phyloP scores from a whole-genome alignment of 2,797 vertebrate species.

The Eurystomus glaucurus region DNA sequence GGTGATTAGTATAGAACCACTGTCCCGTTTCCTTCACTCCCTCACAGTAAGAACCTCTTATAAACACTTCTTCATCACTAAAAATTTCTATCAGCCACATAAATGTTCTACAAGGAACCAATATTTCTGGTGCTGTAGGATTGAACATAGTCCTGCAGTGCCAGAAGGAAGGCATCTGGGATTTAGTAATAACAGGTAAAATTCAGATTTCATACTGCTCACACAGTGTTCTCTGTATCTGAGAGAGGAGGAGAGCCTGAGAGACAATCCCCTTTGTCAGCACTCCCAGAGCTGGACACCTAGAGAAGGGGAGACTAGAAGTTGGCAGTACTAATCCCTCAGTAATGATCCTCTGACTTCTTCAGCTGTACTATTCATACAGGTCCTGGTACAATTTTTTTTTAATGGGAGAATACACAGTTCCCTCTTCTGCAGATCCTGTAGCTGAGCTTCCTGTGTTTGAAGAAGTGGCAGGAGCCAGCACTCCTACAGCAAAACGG shows the following conservation, averaged over 20 bases:
- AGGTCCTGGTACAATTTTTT: background rate
- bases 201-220: background rate
- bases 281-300: background rate
- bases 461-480: background rate
- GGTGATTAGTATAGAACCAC: background rate
- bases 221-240: accelerated
- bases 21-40: background rate
- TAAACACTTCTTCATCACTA: accelerated
- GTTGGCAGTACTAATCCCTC: background rate
- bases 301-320: background rate
- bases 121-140: background rate
- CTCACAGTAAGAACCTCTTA: background rate
- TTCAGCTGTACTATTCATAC: background rate
- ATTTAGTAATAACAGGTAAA: background rate
- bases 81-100: background rate
- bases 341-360: accelerated
- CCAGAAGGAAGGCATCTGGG: background rate
- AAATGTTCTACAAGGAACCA: background rate
- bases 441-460: background rate
- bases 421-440: background rate
- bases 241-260: background rate
- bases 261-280: background rate
- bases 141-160: accelerated
- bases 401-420: background rate
- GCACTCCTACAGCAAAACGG: background rate